These are phyloP conservation scores for Hiodon tergisus DNA, from an alignment of 2,113 vertebrate species.

Conservation along the genomic window DNA sequence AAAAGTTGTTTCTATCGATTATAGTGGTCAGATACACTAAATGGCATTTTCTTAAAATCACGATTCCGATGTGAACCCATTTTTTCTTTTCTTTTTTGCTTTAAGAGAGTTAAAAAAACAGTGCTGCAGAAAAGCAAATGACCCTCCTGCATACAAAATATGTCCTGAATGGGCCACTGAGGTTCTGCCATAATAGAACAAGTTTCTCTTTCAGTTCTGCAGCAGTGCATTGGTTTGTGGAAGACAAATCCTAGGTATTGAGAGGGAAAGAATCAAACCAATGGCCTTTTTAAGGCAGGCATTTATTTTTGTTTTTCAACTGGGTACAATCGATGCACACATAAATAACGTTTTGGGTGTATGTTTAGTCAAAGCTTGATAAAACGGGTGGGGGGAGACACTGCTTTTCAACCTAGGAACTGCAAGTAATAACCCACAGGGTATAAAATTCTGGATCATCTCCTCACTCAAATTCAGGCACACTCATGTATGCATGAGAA, in stretches of 20 bases:
- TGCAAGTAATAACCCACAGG: conserved; percentile 64
- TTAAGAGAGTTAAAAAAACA: too few relatives aligned
- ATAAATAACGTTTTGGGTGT: conserved; percentile 48
- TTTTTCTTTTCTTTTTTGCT: too few relatives aligned
- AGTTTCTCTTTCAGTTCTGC: too few relatives aligned
- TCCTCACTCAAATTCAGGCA: conserved; percentile 37
- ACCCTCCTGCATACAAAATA: too few relatives aligned
- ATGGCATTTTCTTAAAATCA: background rate
- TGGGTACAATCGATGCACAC: conserved; percentile 62
- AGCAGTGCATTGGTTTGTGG: background rate
- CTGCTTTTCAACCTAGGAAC: conserved; percentile 48
- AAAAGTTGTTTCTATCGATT: background rate
- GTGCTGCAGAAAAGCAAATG: too few relatives aligned
- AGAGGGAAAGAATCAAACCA: background rate
- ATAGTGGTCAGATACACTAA: background rate
- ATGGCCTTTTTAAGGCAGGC: conserved; percentile 72
- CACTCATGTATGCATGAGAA: conserved; percentile 48
- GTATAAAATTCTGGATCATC: conserved; percentile 52
- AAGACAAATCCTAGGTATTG: background rate
- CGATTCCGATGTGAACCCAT: too few relatives aligned
- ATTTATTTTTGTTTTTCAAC: conserved; percentile 71
- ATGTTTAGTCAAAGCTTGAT: conserved; percentile 54
- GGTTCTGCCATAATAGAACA: too few relatives aligned
- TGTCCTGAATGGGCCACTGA: too few relatives aligned
- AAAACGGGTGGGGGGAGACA: conserved; percentile 52